Evolutionary conservation across 2,888 invertebrate genomes (phyloP), one percentile per base, ranked within the genome.

Genomic region (Nomada hirtipes): DNA sequence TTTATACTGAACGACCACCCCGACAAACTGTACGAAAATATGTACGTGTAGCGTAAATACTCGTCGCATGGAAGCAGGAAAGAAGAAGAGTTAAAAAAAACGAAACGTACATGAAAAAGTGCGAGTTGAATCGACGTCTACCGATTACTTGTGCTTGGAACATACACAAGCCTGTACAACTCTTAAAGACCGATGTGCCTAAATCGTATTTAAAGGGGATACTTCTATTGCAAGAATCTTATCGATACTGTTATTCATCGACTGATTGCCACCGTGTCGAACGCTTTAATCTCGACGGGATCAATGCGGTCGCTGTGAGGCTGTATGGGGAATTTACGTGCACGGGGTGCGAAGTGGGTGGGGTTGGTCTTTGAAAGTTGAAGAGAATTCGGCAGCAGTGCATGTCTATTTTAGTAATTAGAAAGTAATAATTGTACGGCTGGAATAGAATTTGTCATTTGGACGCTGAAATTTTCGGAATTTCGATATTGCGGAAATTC

Each of bases 1-100:
- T 74, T 74, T 23, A 42, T n/a, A 29, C 26, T 69, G 20, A 9
- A 50, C 23, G 36, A 36, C 36, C 36, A 36, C 36, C 36, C 36
- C 36, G 36, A 36, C 36, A 36, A 36, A 36, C 36, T 9, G 36
- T 36, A 36, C 36, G 0, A 36, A 36, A 36, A 36, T 36, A 36
- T 36, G 36, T 36, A 36, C 7, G 7, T 7, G 36, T 36, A 4
- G 36, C 7, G 36, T 0, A 4, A 2, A 3, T 47, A 20, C 29
- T 36, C 0, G 0, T 2, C 29, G 10, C 4, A 18, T 18, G 3
- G 50, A 26, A n/a, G n/a, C 4, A 29, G 26, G 42, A 50, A 23
- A 23, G 15, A 42, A 42, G 11, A 68, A 60, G 26, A 68, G 15
- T 36, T 36, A 36, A 36, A 36, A 36, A 36, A 36, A 36, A 36